phyloP scores from a whole-genome alignment of 2,113 vertebrate genomes.

The Strix aluco region DNA sequence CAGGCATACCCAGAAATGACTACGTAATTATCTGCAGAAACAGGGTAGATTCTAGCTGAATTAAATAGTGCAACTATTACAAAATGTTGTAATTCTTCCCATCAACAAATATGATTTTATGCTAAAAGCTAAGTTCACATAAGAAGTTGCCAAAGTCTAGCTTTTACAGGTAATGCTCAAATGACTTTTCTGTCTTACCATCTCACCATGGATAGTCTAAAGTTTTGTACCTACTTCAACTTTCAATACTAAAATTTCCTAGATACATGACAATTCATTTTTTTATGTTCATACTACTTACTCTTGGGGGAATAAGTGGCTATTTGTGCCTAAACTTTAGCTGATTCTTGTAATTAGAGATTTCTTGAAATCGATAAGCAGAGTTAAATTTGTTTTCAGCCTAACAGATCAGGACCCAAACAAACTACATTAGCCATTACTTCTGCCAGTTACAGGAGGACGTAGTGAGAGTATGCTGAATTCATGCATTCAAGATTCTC shows the following conservation, averaged over 20 bases:
- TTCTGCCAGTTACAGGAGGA: background rate
- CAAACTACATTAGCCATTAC: background rate
- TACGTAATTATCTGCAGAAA: background rate
- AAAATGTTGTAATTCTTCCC: background rate
- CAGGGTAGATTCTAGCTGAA: background rate
- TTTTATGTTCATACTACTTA: background rate
- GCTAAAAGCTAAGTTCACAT: background rate
- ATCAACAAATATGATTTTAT: background rate
- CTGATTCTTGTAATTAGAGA: background rate
- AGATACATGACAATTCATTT: background rate
- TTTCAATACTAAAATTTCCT: background rate
- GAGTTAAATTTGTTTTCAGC: background rate
- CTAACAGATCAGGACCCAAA: background rate
- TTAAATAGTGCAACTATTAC: background rate
- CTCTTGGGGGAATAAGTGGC: background rate
- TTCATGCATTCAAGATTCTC: background rate
- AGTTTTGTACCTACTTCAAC: background rate
- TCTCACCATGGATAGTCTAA: background rate
- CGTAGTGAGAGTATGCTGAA: background rate
- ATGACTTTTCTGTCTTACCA: background rate
- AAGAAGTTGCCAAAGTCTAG: background rate
- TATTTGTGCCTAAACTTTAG: background rate
- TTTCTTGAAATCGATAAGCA: background rate
- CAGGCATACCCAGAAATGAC: background rate
- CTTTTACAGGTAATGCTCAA: background rate